Evolutionary conservation across 2,113 vertebrate genomes (phyloP), one percentile per base, ranked within the genome.

Genomic region (Ochotona princeps): DNA sequence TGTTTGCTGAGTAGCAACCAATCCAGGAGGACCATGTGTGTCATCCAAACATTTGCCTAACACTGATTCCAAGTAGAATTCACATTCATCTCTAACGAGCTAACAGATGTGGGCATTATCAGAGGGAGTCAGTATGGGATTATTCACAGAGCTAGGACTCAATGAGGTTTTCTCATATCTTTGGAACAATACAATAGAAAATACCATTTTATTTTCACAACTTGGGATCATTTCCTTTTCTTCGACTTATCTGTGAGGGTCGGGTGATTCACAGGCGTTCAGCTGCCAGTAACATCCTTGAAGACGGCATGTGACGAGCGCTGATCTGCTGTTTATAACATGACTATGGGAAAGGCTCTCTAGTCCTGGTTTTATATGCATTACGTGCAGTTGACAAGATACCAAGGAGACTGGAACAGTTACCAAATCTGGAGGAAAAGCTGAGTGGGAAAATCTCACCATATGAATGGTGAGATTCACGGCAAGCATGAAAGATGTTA

Each of bases 101-200:
- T 93, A 86, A 90, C 93, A 95, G 96, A 82, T 70, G 96, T 87
- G 95, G 47, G 32, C 94, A 93, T 96, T 94, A 96, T 74, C 44
- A 89, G 49, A 82, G 57, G 13, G 93, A 87, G 89, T 66, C 94
- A 57, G 96, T 89, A 54, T 10, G 93, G 79, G 76, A 74, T 90
- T 96, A 83, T 91, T 83, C 51, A n/a, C 72, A 82, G 74, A 60
- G 44, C 91, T 69, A 60, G 90, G 25, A 21, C 47, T 54, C 75
- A 85, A 79, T 75, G 90, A 89, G 63, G 93, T 95, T 57, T 96
- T 94, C 83, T 94, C 69, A 97, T 95, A 73, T 83, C 97, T 57
- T 97, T 94, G 90, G 75, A 95, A 88, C 87, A 96, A 92, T 67
- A 96, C 67, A 61, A 69, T 97, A 95, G 94, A 97, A 98, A 97